Percentiles rank a stretch among this genome's conserved stretches.
Conservation (phyloP, 1,140 invertebrate species). For the Pogonus chalceus region DNA sequence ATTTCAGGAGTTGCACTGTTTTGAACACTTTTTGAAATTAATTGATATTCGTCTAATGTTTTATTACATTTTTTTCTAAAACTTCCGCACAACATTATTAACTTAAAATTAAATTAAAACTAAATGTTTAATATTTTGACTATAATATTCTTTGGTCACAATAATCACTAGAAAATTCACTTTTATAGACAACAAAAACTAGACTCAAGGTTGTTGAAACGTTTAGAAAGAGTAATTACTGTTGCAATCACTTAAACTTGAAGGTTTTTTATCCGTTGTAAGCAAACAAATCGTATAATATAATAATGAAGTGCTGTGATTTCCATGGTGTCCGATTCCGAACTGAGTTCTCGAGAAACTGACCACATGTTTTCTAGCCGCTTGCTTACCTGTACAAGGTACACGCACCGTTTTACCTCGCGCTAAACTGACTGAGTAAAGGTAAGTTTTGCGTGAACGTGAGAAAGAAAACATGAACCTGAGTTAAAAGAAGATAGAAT, state of each 20-base stretch:
- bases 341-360: background rate
- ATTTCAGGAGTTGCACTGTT: background rate
- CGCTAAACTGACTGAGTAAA: no score
- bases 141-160: background rate
- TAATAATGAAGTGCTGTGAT: background rate
- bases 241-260: no score
- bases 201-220: background rate
- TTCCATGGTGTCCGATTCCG: background rate
- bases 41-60: background rate
- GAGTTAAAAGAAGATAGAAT: no score
- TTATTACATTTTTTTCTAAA: background rate
- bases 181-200: background rate
- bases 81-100: background rate
- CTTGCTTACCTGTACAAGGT: no score
- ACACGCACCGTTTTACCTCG: no score
- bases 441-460: no score
- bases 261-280: background rate
- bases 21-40: background rate
- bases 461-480: no score
- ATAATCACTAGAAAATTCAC: background rate
- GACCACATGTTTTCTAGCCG: background rate
- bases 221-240: background rate
- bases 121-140: background rate
- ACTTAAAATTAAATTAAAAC: background rate
- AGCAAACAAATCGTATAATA: background rate